Conservation (phyloP, 37 sponge, comb jelly and placozoan genomes). For the Tethya wilhelma region DNA sequence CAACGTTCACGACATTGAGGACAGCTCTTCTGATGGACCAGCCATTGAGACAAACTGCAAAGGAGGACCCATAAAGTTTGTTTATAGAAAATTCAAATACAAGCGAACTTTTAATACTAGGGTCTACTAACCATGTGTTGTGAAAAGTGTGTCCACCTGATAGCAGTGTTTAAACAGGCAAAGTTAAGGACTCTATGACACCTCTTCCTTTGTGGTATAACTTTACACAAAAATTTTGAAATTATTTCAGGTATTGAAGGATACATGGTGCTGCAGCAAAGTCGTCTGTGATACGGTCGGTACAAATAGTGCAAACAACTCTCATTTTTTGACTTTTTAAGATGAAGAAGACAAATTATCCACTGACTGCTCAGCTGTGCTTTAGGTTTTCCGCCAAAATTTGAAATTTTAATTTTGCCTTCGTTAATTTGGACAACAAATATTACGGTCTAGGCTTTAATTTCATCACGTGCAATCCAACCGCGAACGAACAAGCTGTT, state of each 20-base stretch:
- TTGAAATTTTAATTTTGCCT: conserved; percentile 3
- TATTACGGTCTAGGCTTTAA: too few species aligned
- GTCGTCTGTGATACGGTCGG: conserved; percentile 31
- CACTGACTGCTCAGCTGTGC: background rate
- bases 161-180: background rate
- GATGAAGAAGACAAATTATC: background rate
- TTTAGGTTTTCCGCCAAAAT: conserved; percentile 12
- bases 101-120: background rate
- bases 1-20: conserved; percentile 56
- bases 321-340: too few species aligned
- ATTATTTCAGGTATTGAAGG: background rate
- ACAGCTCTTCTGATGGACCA: conserved; percentile 44
- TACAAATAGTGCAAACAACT: conserved; percentile 44
- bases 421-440: too few species aligned
- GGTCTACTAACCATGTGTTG: conserved; percentile 7
- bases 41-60: conserved; percentile 42
- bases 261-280: conserved; percentile 54
- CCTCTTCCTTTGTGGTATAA: background rate
- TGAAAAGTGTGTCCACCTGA: conserved; percentile 59
- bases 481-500: too few species aligned
- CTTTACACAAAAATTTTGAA: background rate
- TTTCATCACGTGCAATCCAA: too few species aligned
- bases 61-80: background rate
- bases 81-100: background rate
- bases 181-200: background rate